Percentiles rank a stretch among this genome's conserved stretches.
phyloP scores from a whole-genome alignment of 2,797 vertebrate genomes.

The Xiphophorus birchmanni region DNA sequence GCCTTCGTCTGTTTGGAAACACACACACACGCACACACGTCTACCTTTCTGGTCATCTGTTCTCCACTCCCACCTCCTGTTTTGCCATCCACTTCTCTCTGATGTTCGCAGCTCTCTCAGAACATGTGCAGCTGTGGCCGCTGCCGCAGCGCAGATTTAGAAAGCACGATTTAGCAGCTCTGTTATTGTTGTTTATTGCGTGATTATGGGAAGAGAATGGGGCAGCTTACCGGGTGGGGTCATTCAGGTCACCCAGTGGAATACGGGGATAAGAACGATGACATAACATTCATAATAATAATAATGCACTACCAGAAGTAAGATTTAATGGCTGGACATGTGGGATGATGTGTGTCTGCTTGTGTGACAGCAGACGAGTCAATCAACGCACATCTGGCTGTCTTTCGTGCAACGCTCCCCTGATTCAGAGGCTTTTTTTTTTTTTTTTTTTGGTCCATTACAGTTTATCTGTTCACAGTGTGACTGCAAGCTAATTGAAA shows the following conservation, averaged over 20 bases:
- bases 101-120: constrained; percentile 40
- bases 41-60: constrained; percentile 56
- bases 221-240: constrained; percentile 40
- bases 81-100: constrained; percentile 46
- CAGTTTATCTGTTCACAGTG: neutral
- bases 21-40: constrained; percentile 2
- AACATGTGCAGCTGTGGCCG: constrained; percentile 42
- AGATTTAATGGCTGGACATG: constrained; percentile 55
- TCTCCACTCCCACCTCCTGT: constrained; percentile 45
- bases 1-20: constrained; percentile 55
- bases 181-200: constrained; percentile 30
- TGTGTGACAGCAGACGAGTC: constrained; percentile 20
- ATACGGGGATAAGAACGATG: constrained; percentile 60
- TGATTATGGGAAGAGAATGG: constrained; percentile 45
- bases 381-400: constrained; percentile 56
- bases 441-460: neutral
- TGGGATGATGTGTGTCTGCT: constrained; percentile 1
- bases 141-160: constrained; percentile 18
- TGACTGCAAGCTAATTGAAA: neutral
- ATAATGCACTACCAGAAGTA: constrained; percentile 57
- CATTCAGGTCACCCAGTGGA: constrained; percentile 40
- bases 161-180: constrained; percentile 8
- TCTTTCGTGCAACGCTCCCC: constrained; percentile 29
- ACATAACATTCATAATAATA: constrained; percentile 64
- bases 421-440: constrained; percentile 18